Base-by-base conservation (phyloP, 2,888 invertebrate species). In the Tyria jacobaeae region DNA sequence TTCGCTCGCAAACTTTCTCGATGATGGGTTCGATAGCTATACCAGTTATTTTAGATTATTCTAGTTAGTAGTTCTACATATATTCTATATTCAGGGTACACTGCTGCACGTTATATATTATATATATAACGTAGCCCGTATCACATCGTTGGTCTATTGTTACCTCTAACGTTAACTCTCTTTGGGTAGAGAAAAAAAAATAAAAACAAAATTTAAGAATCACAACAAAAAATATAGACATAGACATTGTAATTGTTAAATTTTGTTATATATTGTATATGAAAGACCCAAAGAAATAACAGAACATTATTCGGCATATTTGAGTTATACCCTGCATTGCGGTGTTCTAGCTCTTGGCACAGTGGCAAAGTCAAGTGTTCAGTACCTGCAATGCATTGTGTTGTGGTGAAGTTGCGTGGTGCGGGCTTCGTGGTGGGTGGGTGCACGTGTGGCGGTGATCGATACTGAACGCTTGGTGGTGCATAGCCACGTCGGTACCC, bases 381-480 rank as follows among this genome's bases (percentile, higher is more conserved):
- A 47, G 41, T 35, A 27, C 31, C 17, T 47, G 35, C 25, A 14
- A 47, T 44, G 35, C n/a, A 27, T 35, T 49, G 41, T 25, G 21
- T 27, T 17, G 35, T 35, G 57, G 55, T 55, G 55, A 44, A 44
- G 51, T 9, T 48, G 31, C 49, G 48, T 49, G 35, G 51, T 51
- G 49, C 37, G 57, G n/a, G 24, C 25, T 34, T 50, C 57, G 34
- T 51, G 44, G 59, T 50, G 60, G 62, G 68, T 59, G 62, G n/a
- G 64, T 62, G 63, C 59, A 53, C 44, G 62, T 52, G 52, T 50
- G 55, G 50, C 49, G 50, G 60, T 63, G 73, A 65, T 70, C 76
- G 65, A 75, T 73, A 68, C 51, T 39, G 17, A 9, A 17, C 3
- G 17, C 9, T 17, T 41, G 41, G 17, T 41, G 17, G 17, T 4